Evolutionary conservation across 2,797 vertebrate species (phyloP).

Genomic region (Acipenser ruthenus): DNA sequence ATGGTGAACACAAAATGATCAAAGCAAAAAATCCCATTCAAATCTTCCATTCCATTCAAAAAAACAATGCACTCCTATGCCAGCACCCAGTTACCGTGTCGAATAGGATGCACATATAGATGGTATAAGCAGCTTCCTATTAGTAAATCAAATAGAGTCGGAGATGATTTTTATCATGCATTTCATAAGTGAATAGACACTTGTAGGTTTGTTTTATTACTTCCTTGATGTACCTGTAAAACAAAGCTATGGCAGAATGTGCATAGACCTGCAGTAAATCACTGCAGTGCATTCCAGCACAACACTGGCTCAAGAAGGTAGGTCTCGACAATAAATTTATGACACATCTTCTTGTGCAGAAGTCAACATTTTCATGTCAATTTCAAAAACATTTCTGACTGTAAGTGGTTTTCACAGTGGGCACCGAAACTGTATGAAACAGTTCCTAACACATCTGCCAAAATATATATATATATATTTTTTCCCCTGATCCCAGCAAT

Average conservation of each 20-base stretch:
- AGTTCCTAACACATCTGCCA: conserved; percentile 34
- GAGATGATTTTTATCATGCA: not conserved
- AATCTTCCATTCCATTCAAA: too few species aligned
- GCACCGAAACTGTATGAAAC: conserved; percentile 33
- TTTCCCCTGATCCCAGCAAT: too few species aligned
- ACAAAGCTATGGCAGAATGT: conserved; percentile 30
- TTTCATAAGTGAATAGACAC: conserved; percentile 23
- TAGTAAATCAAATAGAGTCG: not conserved
- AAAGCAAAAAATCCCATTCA: too few species aligned
- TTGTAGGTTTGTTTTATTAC: conserved; percentile 58
- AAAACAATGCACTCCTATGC: too few species aligned
- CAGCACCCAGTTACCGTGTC: too few species aligned
- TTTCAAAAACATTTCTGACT: conserved; percentile 56
- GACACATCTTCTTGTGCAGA: conserved; percentile 44
- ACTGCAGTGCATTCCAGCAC: conserved; percentile 40
- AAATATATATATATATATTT: conserved; percentile 14
- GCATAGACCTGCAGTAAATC: conserved; percentile 55
- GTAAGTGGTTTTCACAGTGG: conserved; percentile 49
- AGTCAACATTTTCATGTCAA: conserved; percentile 46
- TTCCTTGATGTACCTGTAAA: conserved; percentile 60
- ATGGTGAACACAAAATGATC: too few species aligned
- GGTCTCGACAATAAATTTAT: conserved; percentile 44
- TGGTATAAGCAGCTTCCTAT: not conserved
- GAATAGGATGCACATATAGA: not conserved
- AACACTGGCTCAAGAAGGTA: conserved; percentile 46